phyloP scores from a whole-genome alignment of 1,140 invertebrate genomes.

The Marisa cornuarietis region DNA sequence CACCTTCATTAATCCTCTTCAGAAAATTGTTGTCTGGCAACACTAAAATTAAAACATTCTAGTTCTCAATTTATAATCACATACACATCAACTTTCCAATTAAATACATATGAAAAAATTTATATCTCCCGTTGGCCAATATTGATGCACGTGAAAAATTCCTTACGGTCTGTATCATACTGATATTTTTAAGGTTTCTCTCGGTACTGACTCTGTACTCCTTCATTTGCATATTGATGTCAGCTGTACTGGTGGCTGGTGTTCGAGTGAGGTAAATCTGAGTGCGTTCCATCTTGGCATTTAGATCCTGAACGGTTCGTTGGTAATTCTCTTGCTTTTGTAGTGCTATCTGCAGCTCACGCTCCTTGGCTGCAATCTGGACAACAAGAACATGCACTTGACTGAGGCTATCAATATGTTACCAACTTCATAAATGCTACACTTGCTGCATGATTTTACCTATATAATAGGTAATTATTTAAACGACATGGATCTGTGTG shows the following conservation, averaged over 20 bases:
- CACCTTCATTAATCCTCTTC: too few relatives aligned
- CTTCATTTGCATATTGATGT: slow-evolving; percentile 34
- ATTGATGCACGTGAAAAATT: too few relatives aligned
- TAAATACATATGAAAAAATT: too few relatives aligned
- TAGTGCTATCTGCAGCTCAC: slow-evolving; percentile 48
- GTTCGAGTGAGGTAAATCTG: slow-evolving; percentile 36
- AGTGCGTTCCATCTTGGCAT: slow-evolving; percentile 46
- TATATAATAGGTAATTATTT: not conserved
- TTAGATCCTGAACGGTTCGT: slow-evolving; percentile 54
- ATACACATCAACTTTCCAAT: too few relatives aligned
- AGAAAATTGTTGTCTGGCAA: too few relatives aligned
- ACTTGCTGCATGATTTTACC: not conserved
- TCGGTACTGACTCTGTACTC: slow-evolving; percentile 46
- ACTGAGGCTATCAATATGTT: not conserved
- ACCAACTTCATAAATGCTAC: not conserved
- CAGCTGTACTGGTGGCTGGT: slow-evolving; percentile 33
- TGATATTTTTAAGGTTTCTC: not conserved
- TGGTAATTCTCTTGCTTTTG: slow-evolving; percentile 56
- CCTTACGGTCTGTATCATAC: too few relatives aligned
- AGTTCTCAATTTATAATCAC: too few relatives aligned
- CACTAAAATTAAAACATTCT: too few relatives aligned
- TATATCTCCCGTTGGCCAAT: too few relatives aligned
- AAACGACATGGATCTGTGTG: not conserved
- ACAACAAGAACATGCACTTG: not conserved
- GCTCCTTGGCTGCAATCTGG: slow-evolving; percentile 54